Conservation (phyloP, 2,113 vertebrate species). For the Nycticorax nycticorax region DNA sequence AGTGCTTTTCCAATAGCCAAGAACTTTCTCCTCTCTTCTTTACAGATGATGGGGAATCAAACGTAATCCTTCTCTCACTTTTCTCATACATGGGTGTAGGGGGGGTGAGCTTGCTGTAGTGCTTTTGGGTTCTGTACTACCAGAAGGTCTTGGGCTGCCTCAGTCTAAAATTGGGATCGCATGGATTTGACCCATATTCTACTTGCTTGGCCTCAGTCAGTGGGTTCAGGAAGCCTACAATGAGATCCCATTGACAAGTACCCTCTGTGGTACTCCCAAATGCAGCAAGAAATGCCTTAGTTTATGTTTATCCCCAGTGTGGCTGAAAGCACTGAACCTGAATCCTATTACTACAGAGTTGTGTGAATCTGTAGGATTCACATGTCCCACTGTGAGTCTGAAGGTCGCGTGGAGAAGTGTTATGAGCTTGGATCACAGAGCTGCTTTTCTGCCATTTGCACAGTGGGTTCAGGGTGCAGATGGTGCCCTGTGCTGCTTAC, state of each 20-base stretch:
- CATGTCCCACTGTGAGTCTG: not conserved
- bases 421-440: not conserved
- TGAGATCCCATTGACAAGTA: accelerated
- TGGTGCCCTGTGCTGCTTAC: not conserved
- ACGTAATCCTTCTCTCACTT: not conserved
- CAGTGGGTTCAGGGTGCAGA: not conserved
- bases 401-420: not conserved
- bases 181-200: not conserved
- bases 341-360: not conserved
- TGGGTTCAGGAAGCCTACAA: not conserved
- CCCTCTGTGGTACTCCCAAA: not conserved
- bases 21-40: not conserved
- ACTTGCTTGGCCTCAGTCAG: not conserved
- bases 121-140: not conserved
- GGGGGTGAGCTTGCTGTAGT: not conserved
- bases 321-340: not conserved
- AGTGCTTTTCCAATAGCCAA: not conserved
- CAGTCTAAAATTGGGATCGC: not conserved
- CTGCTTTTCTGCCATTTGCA: not conserved
- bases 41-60: not conserved
- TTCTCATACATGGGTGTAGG: not conserved
- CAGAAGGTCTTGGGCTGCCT: not conserved
- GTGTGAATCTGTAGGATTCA: not conserved
- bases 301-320: accelerated
- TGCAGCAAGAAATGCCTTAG: not conserved